Evolutionary conservation across 2,113 vertebrate species (phyloP).

Genomic region (Neopipo cinnamomea): DNA sequence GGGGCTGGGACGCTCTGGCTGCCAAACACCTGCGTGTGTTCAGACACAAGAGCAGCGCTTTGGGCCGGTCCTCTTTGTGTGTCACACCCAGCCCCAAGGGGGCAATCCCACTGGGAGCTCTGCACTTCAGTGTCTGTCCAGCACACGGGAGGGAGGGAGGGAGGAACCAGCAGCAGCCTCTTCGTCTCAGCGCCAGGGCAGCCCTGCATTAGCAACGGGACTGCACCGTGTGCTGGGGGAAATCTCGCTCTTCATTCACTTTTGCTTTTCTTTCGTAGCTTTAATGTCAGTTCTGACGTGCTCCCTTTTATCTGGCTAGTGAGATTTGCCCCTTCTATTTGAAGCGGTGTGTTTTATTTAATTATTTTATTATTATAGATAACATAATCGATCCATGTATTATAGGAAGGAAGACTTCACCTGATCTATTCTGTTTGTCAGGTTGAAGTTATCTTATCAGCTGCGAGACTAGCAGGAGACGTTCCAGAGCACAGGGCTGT

Average conservation of each 20-base stretch:
- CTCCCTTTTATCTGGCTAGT: neutral
- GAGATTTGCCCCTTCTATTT: neutral
- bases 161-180: neutral
- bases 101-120: neutral
- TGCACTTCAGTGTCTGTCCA: fast-evolving
- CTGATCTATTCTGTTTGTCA: neutral
- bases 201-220: neutral
- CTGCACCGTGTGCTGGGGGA: neutral
- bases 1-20: neutral
- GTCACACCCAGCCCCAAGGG: neutral
- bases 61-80: neutral
- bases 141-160: neutral
- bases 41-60: neutral
- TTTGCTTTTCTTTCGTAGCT: neutral
- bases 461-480: neutral
- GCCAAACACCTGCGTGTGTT: conserved; percentile 71
- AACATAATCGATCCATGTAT: neutral
- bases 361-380: neutral
- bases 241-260: neutral
- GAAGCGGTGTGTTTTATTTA: neutral
- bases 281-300: neutral
- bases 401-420: neutral
- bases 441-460: neutral
- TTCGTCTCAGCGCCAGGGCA: neutral
- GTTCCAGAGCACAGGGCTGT: neutral